Evolutionary conservation across 2,888 invertebrate species (phyloP).

Genomic region (Eristalinus aeneus): DNA sequence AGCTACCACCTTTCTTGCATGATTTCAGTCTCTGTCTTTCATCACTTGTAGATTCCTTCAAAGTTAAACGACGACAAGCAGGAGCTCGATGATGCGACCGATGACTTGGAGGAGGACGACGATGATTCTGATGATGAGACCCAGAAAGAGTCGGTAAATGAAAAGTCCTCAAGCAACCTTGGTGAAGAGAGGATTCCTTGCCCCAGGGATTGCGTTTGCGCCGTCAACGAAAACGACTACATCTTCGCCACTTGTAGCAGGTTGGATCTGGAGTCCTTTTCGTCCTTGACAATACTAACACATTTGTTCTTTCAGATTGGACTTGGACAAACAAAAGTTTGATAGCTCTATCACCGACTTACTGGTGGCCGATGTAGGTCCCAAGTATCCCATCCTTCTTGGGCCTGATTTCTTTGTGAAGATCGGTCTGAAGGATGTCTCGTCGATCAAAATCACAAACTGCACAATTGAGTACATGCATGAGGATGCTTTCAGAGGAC

Average conservation of each 20-base stretch:
- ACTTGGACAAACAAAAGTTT: constrained; percentile 85
- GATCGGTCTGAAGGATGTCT: constrained; percentile 85
- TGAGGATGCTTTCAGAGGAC: constrained; percentile 86
- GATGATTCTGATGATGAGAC: constrained; percentile 74
- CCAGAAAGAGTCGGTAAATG: constrained; percentile 74
- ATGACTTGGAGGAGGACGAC: constrained; percentile 73
- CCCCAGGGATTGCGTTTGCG: constrained; percentile 85
- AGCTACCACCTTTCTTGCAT: not conserved
- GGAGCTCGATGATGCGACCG: constrained; percentile 64
- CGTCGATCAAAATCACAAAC: constrained; percentile 86
- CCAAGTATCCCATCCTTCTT: constrained; percentile 83
- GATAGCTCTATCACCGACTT: constrained; percentile 85
- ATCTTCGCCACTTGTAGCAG: constrained; percentile 86
- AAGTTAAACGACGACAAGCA: constrained; percentile 50
- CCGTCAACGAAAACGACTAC: constrained; percentile 83
- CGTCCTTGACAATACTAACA: not conserved
- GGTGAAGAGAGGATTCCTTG: constrained; percentile 81
- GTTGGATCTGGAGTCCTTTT: constrained; percentile 65
- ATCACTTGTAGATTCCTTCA: constrained; percentile 37
- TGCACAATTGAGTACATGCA: constrained; percentile 86
- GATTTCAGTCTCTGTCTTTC: not conserved
- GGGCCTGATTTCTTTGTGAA: constrained; percentile 84
- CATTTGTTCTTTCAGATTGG: constrained; percentile 80
- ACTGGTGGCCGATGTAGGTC: constrained; percentile 85
- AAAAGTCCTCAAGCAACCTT: constrained; percentile 72